Conservation (phyloP, 2,888 invertebrate genomes). For the Acleris cristana region DNA sequence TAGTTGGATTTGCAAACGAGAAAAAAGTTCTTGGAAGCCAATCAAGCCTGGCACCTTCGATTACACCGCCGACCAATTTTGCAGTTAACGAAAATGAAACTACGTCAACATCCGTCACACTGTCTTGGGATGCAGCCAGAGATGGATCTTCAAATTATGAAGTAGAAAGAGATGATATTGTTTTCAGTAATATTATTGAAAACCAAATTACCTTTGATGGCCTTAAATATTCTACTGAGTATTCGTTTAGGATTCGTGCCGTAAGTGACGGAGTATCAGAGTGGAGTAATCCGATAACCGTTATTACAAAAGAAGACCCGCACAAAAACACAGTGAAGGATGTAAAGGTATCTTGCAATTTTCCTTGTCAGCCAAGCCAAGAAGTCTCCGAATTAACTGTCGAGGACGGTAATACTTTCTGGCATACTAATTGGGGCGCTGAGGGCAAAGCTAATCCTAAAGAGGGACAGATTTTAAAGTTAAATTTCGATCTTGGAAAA, state of each 20-base stretch:
- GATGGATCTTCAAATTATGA: constrained; percentile 58
- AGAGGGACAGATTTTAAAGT: constrained; percentile 48
- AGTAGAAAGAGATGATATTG: constrained; percentile 64
- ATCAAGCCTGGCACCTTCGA: constrained; percentile 40
- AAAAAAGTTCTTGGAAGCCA: constrained; percentile 52
- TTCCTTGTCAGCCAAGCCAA: constrained; percentile 55
- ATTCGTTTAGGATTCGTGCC: constrained; percentile 65
- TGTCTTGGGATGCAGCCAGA: constrained; percentile 57
- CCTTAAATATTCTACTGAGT: constrained; percentile 54
- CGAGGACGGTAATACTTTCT: constrained; percentile 48
- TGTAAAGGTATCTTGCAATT: constrained; percentile 55
- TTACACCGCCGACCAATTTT: constrained; percentile 54
- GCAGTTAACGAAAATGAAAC: constrained; percentile 47
- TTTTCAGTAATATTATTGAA: constrained; percentile 61
- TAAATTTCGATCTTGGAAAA: constrained; percentile 56
- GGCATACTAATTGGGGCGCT: constrained; percentile 60
- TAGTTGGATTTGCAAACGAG: constrained; percentile 57
- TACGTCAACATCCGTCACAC: constrained; percentile 53
- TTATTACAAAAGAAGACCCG: constrained; percentile 56
- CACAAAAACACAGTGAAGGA: constrained; percentile 52
- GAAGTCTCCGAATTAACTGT: constrained; percentile 55
- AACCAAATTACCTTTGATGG: constrained; percentile 56
- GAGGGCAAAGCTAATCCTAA: constrained; percentile 46
- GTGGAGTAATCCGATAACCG: constrained; percentile 63
- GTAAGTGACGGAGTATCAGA: constrained; percentile 59